Evolutionary conservation across 2,888 invertebrate genomes (phyloP), one percentile per base, ranked within the genome.

Genomic region (Lasioglossum figueresi): DNA sequence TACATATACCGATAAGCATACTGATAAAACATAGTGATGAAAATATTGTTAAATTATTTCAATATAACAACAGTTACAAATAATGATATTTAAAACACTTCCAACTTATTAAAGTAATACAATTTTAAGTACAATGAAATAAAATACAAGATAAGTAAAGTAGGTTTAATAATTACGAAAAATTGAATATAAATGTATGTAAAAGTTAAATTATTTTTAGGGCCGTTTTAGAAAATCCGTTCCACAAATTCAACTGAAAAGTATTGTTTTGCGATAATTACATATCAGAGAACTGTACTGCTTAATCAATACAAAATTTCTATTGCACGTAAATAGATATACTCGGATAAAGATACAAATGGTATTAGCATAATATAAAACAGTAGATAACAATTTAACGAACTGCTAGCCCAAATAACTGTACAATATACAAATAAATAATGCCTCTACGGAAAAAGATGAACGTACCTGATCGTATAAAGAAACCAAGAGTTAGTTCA

Each of bases 391-490:
- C 12, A 75, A 76, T 4, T 70, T 48, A 59, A 70, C 23, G 12
- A 45, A 6, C 23, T 48, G 19, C 31, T 59, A 74, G 5, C n/a
- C 40, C 8, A 52, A 1, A 48, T 27, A 70, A 80, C 48, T 16
- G 16, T 63, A 72, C 59, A 34, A 70, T n/a, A 77, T 27, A 74
- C 23, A 77, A 71, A 70, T 84, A 84, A 84, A 82, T 82, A 83
- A 45, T 56, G 12, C 56, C 40, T n/a, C 31, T 56, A 45, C 63
- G 14, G 43, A 40, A 56, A 83, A 83, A 48, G 72, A 63, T 71
- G 77, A 79, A 84, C 84, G 74, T 85, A 85, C 84, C 84, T 80
- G 84, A 75, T 77, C 63, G 63, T 74, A 43, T 59, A 79, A 73
- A 77, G 27, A 70, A 77, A 74, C 70, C 74, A 75, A 76, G 34